A percentile compares a stretch with the other conserved stretches of the same genome.
Conservation (phyloP, 2,797 vertebrate genomes). For the Australoheros facetus region DNA sequence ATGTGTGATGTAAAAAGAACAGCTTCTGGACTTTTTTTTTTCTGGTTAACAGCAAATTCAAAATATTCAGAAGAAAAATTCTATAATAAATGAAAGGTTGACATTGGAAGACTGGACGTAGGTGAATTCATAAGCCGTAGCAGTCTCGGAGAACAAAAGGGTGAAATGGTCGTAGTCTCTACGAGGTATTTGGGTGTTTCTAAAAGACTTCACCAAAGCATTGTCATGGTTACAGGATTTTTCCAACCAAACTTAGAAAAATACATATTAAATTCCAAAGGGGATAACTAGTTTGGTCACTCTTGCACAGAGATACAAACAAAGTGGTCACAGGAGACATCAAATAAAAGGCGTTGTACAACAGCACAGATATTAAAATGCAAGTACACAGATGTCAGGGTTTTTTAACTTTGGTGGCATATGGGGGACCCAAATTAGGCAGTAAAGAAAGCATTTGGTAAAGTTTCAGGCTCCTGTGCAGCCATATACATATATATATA, state of each 20-base stretch:
- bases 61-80: background rate
- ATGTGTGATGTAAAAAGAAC: constrained; percentile 56
- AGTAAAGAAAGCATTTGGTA: background rate
- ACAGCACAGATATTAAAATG: background rate
- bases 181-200: background rate
- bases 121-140: background rate
- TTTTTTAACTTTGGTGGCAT: background rate
- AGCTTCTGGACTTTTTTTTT: constrained; percentile 30
- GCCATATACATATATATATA: no score
- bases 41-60: background rate
- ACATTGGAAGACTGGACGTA: background rate
- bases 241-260: background rate
- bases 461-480: background rate
- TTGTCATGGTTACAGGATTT: background rate
- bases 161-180: background rate
- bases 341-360: background rate
- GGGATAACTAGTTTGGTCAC: no score
- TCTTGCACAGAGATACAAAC: background rate
- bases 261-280: background rate
- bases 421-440: background rate
- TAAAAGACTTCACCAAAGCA: background rate
- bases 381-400: background rate
- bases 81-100: constrained; percentile 16
- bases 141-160: background rate
- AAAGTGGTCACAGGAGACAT: background rate